Base-by-base conservation (phyloP, 2,888 invertebrate genomes). In the Tachina lurida region DNA sequence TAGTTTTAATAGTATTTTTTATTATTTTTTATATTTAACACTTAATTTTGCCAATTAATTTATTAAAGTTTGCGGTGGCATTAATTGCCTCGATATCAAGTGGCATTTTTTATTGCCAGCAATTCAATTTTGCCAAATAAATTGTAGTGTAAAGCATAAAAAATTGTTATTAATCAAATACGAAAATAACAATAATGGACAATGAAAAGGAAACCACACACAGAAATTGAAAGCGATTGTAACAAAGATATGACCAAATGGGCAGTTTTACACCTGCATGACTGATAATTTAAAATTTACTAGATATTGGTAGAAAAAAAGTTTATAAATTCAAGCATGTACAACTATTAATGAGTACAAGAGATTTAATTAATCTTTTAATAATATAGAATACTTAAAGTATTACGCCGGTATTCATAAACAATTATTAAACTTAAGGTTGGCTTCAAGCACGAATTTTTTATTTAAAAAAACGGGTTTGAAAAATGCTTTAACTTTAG, bases 41-140 rank as follows among this genome's bases (percentile, higher is more conserved):
- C 65, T 79, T 73, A 47, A 71, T 79, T 73, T 63, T 45, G 70
- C 63, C 71, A 79, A 71, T 79, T 63, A 71, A 79, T 79, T 79
- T 47, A 71, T 56, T 45, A 65, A 31, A 62, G 17, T 54, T 45
- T 43, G 2, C 9, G 22, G 12, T 39, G 45, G 17, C 63, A 54
- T 71, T 54, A 54, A 71, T 79, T 79, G 63, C 39, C 43, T 70
- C 22, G 58, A 49, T 67, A 67, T 43, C 77, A 60, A 60, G 60
- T 77, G 43, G n/a, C 54, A 31, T 41, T 79, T 79, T 77, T 41
- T 67, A 54, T 54, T 65, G 9, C 43, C 15, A 54, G 31, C 65
- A 58, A 54, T 63, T 63, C n/a, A 43, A 12, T 68, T 39, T 76
- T 10, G 15, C 22, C 47, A 70, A 62, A 70, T 62, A 56, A 54